Percentiles rank a stretch among this genome's conserved stretches.
Conservation (phyloP, 2,797 vertebrate species). For the Chromis chromis region DNA sequence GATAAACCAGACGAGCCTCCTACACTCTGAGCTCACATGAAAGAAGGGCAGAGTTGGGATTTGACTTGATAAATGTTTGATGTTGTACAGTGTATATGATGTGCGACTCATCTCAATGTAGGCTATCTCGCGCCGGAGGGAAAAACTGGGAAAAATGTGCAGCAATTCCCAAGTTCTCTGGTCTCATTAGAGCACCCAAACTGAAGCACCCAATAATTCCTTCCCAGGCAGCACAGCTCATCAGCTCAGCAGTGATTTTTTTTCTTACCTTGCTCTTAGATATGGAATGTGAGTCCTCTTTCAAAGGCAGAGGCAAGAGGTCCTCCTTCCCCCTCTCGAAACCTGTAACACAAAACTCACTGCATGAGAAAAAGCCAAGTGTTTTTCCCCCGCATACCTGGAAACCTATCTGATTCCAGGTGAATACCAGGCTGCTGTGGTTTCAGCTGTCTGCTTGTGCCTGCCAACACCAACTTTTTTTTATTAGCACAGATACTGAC, state of each 20-base stretch:
- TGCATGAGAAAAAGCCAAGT: neutral
- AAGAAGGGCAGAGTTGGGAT: slow-evolving; percentile 12
- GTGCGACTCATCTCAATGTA: slow-evolving; percentile 50
- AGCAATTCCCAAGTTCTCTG: slow-evolving; percentile 34
- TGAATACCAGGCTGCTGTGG: neutral
- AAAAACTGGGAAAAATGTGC: slow-evolving; percentile 1
- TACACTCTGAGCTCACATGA: slow-evolving; percentile 21
- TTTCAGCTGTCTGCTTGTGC: neutral
- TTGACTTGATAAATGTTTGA: slow-evolving; percentile 40
- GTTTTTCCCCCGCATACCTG: neutral
- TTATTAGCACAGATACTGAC: neutral
- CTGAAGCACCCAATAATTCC: neutral
- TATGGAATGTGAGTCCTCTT: slow-evolving; percentile 94
- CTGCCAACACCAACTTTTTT: neutral
- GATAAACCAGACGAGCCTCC: slow-evolving; percentile 29
- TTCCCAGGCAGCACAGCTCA: neutral
- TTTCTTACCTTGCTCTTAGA: slow-evolving; percentile 96
- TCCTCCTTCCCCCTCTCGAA: slow-evolving; percentile 96
- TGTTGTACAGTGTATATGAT: slow-evolving; percentile 5
- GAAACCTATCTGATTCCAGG: neutral
- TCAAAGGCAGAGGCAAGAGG: slow-evolving; percentile 85
- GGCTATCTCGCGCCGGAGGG: slow-evolving; percentile 39
- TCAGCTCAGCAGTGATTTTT: neutral
- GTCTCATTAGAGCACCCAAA: slow-evolving; percentile 34
- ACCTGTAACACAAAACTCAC: slow-evolving; percentile 82